Evolutionary conservation across 2,113 vertebrate genomes (phyloP), one percentile per base, ranked within the genome.

Genomic region (Poeciliopsis turrubarensis): DNA sequence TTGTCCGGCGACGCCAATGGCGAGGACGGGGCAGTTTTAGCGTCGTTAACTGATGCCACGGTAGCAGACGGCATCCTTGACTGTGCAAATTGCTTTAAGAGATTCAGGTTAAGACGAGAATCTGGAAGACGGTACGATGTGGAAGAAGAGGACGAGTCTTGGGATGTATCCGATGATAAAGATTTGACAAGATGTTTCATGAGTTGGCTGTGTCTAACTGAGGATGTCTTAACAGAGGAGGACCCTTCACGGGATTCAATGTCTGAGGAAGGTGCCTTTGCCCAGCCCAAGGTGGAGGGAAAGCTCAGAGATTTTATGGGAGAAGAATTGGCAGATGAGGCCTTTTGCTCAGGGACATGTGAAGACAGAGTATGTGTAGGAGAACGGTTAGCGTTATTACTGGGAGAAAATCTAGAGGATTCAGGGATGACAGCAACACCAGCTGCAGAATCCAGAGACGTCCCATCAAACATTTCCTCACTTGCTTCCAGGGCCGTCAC

Each of bases 141-240:
- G 39, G 82, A 75, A 0, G 89, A 81, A 14, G 90, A 73, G 2
- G 83, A 73, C 92, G 96, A 84, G 95, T 96, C 83, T 94, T 95
- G 70, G 78, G 97, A 96, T 22, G 96, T 96, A 88, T 99, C 97
- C 0, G 97, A 97, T 66, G 98, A 99, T 67, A 98, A 92, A 69
- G 98, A 99, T 87, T 99, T 99, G 80, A 99, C 98, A 0, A 99
- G 88, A 0, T 91, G 95, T 93, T 98, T 99, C 97, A 99, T 97
- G 79, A 98, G 91, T 78, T 97, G 96, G 25, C 96, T 93, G 4
- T 97, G 97, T 82, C 95, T 92, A 22, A 93, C 73, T 0, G 96
- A 77, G 0, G 95, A 17, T 89, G 92, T 26, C 75, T 91, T 89
- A 69, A 47, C 92, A 92, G 92, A 93, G 5, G 91, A 83, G 66